Base-by-base conservation (phyloP, 2,888 invertebrate species). In the Morpho helenor region DNA sequence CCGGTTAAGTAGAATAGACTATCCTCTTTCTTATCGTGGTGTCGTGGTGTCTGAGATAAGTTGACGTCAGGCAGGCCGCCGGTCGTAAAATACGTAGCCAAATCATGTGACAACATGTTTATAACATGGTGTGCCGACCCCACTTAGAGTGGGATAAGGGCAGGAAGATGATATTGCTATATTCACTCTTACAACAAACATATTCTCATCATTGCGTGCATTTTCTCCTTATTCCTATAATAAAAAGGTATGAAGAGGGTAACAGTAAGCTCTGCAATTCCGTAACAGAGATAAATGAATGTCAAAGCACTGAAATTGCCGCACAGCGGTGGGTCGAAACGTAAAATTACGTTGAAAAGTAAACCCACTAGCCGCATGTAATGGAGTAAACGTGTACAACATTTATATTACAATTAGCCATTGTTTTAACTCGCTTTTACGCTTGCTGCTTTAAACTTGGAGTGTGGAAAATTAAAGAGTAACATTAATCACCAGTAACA, bases 231-330 rank as follows among this genome's bases (percentile, higher is more conserved):
- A 54, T 48, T 54, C 16, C 47, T 54, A 48, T 54, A 48, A 48
- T 54, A 54, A 48, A 54, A 40, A 48, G 54, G 54, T 48, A 42
- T 48, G 47, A 16, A 31, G 5, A 48, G 54, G 54, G 54, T 10
- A 48, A 16, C 52, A 40, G 46, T 39, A 52, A 54, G 47, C 54
- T 54, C 41, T 54, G 54, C 54, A 54, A 41, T 48, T 41, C 80
- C 80, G 70, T 83, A 87, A 90, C 87, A 79, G 84, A 87, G 87
- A 89, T 86, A 87, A 87, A 90, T 88, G 83, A 81, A 83, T 83
- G 87, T 84, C 87, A 87, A 85, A 86, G 81, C 76, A 79, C 80
- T 83, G 78, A 81, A 84, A 85, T 79, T 77, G 79, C 77, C 70
- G 68, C 69, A 70, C 68, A 66, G 65, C 64, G 63, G 65, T 68